Evolutionary conservation across 2,113 vertebrate species (phyloP).

Genomic region (Synchiropus splendidus): DNA sequence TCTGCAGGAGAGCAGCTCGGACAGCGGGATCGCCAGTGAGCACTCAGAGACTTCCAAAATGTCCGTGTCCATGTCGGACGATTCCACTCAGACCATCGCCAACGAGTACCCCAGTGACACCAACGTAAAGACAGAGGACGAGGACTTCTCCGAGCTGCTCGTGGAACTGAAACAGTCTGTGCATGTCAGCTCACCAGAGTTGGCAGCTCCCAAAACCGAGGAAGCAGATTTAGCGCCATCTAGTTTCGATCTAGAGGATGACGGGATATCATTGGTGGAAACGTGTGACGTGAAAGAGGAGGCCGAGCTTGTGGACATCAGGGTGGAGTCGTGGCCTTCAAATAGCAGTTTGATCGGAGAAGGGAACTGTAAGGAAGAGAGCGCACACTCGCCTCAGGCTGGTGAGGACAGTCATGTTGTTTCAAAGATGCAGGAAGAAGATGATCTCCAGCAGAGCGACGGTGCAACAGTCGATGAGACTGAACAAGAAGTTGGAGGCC

Average conservation of each 20-base stretch:
- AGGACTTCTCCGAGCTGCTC: constrained; percentile 63
- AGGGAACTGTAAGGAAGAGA: constrained; percentile 8
- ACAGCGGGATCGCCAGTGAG: constrained; percentile 46
- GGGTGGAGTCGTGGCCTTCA: constrained; percentile 37
- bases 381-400: too few species aligned
- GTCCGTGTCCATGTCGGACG: constrained; percentile 41
- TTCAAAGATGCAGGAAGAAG: constrained; percentile 11
- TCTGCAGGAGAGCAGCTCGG: constrained; percentile 58
- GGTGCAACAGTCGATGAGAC: constrained; percentile 28
- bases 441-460: constrained; percentile 31
- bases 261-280: constrained; percentile 34
- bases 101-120: constrained; percentile 23
- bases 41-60: constrained; percentile 38
- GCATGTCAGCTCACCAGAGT: constrained; percentile 43
- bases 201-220: constrained; percentile 46
- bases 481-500: constrained; percentile 37
- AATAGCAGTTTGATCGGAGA: constrained; percentile 35
- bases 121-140: constrained; percentile 68
- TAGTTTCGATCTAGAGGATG: constrained; percentile 29
- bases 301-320: constrained; percentile 46
- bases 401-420: not conserved
- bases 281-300: constrained; percentile 62
- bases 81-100: constrained; percentile 37
- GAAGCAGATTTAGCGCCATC: constrained; percentile 17
- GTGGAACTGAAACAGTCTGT: constrained; percentile 53